Percentiles rank a stretch among this genome's conserved stretches.
Evolutionary conservation across 2,888 invertebrate species (phyloP).

Genomic region (Tetranychus piercei): DNA sequence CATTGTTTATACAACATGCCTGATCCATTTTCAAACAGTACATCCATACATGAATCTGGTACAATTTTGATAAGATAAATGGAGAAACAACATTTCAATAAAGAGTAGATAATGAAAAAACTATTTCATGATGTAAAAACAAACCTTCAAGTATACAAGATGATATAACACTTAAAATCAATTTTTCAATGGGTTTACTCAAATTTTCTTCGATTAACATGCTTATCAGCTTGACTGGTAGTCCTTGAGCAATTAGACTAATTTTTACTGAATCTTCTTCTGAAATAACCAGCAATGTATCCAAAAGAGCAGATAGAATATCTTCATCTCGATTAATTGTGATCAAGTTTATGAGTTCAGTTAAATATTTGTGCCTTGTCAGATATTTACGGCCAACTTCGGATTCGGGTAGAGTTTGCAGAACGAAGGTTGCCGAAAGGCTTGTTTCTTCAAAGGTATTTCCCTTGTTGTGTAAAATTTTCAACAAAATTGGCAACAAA

Average conservation of each 20-base stretch:
- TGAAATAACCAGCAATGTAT: background rate
- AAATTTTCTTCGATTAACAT: background rate
- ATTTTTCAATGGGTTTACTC: background rate
- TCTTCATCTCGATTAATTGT: background rate
- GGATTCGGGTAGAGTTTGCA: background rate
- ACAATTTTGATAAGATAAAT: conserved; percentile 15
- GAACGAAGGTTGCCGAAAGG: background rate
- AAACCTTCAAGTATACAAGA: background rate
- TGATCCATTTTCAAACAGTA: conserved; percentile 54
- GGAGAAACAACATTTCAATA: background rate
- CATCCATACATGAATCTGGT: conserved; percentile 66
- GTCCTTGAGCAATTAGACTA: background rate
- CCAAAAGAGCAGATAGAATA: background rate
- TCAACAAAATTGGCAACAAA: background rate
- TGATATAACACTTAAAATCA: background rate
- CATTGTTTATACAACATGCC: conserved; percentile 52
- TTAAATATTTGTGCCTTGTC: background rate
- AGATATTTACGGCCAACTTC: background rate
- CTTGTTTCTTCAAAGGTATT: background rate
- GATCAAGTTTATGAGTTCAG: background rate
- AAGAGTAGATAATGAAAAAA: conserved; percentile 7
- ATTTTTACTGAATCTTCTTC: background rate
- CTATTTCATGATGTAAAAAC: background rate
- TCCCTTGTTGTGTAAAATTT: background rate
- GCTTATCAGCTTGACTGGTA: background rate